A percentile compares a stretch with the other conserved stretches of the same genome.
phyloP scores from a whole-genome alignment of 2,113 vertebrate species.

The Xenotilapia leptura region DNA sequence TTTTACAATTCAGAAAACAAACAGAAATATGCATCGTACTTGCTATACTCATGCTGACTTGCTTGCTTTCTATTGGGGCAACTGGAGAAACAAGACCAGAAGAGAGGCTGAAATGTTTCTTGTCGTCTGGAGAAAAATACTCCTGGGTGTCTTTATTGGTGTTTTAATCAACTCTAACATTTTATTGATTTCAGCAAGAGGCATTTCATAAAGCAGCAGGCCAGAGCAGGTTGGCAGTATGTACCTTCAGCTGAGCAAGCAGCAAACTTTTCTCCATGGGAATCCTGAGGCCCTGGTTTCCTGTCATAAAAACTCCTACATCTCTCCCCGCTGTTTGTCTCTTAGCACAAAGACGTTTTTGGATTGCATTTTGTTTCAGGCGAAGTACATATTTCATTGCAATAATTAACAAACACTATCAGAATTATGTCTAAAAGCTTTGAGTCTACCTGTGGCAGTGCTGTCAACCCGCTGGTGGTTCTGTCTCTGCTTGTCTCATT shows the following conservation, averaged over 20 bases:
- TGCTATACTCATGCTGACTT: neutral
- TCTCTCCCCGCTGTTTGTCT: neutral
- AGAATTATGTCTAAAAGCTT: constrained; percentile 5
- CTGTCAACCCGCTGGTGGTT: neutral
- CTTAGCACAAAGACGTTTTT: neutral
- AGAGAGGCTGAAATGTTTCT: constrained; percentile 7
- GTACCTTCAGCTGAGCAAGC: constrained; percentile 48
- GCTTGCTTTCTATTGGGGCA: neutral
- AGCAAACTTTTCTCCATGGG: constrained; percentile 26
- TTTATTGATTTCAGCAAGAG: constrained; percentile 60
- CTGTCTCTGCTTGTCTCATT: constrained; percentile 39
- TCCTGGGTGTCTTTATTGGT: constrained; percentile 54
- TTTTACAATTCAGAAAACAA: neutral
- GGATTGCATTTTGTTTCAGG: neutral
- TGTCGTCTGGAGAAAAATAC: constrained; percentile 28
- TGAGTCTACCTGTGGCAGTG: neutral
- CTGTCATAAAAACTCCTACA: neutral
- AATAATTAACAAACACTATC: constrained; percentile 35
- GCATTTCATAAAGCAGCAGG: constrained; percentile 61
- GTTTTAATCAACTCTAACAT: constrained; percentile 67
- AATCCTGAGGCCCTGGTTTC: neutral
- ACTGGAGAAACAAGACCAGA: neutral
- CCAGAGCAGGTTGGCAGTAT: constrained; percentile 44
- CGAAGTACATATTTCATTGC: constrained; percentile 4
- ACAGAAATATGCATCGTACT: neutral